Base-by-base conservation (phyloP, 2,797 vertebrate species). In the Falco concolor region DNA sequence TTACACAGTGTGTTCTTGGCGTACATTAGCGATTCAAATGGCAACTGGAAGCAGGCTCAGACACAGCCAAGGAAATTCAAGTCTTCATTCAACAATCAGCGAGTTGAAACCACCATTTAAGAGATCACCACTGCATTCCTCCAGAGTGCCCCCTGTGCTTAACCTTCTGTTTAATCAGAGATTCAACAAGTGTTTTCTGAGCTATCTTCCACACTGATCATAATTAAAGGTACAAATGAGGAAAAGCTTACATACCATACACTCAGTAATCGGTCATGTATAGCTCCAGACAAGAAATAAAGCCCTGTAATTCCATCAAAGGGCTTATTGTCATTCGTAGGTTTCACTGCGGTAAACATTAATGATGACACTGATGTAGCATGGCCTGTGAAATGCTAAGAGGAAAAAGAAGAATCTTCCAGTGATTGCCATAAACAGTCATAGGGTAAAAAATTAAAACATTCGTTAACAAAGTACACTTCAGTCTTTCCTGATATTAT, bases 351-450 rank as follows among this genome's bases (percentile, higher is more conserved):
- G 89, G 99, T 99, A 90, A 99, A 99, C 95, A 97, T 97, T 95
- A 99, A 98, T 78, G 98, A 99, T 85, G 99, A 99, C 97, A 99
- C 98, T 67, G 99, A 98, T 2, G 99, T 98, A 28, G 99, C 98
- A 89, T 99, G 99, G 80, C 99, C 99, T 81, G 99, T 99, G 98
- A 99, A 99, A 98, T 98, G 99, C 99, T 99, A 89, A 81, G 87
- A 53, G 76, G 79, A 74, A 83, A 56, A 69, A 95, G 82, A 34
- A 81, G 6, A 50, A 82, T 87, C 95, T 87, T 93, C 77, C 89
- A 69, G 27, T 32, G 12, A 84, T 6, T 68, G 36, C 45, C 32
- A 12, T 64, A 76, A 84, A 53, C 16, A 93, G n/a, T 14, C 54
- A 73, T 8, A 91, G 5, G 12, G 74, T 32, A 91, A 61, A 95